Evolutionary conservation across 2,888 invertebrate species (phyloP).

Genomic region (Cancer borealis): DNA sequence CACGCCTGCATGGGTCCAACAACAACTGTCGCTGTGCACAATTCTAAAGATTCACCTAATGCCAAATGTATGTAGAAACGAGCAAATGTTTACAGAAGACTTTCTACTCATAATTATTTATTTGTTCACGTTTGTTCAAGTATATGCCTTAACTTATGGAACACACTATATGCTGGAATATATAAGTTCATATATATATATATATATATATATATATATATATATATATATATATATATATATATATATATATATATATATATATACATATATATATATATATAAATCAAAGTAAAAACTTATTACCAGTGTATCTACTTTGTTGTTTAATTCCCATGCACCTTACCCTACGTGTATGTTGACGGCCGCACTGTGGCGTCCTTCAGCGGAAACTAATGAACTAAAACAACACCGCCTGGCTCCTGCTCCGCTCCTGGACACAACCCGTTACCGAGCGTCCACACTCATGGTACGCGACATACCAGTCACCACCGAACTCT

Average conservation of each 20-base stretch:
- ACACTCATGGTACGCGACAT: not conserved
- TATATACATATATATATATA: not conserved
- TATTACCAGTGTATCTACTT: not conserved
- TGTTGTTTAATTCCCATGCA: not conserved
- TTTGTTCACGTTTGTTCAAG: too few species aligned
- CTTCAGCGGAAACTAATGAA: not conserved
- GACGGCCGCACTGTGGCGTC: not conserved
- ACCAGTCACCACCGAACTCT: not conserved
- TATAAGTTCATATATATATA: conserved; percentile 23
- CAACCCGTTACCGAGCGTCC: not conserved
- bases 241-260: not conserved
- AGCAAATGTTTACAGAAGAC: too few species aligned
- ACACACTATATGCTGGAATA: not conserved
- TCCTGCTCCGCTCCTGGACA: not conserved
- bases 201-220: conserved; percentile 24
- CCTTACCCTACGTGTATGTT: not conserved
- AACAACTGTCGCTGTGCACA: too few species aligned
- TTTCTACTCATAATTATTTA: too few species aligned
- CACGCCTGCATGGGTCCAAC: too few species aligned
- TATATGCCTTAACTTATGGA: too few species aligned
- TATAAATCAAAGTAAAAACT: not conserved
- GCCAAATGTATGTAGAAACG: too few species aligned
- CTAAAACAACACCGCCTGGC: not conserved
- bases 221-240: not conserved
- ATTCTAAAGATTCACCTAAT: too few species aligned